Percentiles rank a stretch among this genome's conserved stretches.
These are phyloP conservation scores for Ctena decussata DNA, from an alignment of 2,888 invertebrate species.

Conservation along the genomic window DNA sequence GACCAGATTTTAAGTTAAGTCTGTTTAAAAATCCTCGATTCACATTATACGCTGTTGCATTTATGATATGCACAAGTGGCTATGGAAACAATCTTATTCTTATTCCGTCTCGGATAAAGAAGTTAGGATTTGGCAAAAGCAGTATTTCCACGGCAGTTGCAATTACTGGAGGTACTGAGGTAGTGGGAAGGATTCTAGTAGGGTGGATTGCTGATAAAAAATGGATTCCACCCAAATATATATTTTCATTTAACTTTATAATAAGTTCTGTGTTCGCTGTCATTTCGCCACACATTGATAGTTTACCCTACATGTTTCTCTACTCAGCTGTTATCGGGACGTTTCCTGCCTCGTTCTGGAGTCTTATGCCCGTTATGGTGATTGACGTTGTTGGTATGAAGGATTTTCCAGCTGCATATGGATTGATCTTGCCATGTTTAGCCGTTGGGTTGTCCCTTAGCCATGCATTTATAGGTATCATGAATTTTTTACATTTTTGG, in stretches of 20 bases:
- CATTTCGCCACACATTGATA: not conserved
- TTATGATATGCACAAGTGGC: not conserved
- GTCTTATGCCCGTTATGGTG: conserved; percentile 18
- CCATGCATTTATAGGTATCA: conserved; percentile 17
- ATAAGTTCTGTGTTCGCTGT: not conserved
- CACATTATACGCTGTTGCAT: not conserved
- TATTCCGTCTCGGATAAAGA: not conserved
- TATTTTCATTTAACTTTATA: not conserved
- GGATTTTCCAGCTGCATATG: conserved; percentile 25
- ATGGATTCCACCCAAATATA: not conserved
- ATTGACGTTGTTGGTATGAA: conserved; percentile 25
- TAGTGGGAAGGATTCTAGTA: not conserved
- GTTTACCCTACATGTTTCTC: not conserved
- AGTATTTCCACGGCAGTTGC: not conserved
- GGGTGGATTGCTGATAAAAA: conserved; percentile 9
- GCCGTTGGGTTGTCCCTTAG: conserved; percentile 2
- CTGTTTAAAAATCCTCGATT: not conserved
- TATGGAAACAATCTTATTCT: not conserved
- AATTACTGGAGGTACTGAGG: not conserved
- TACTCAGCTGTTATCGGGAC: conserved; percentile 23
- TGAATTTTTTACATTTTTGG: not conserved
- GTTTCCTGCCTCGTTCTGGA: conserved; percentile 30
- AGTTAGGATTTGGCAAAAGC: not conserved
- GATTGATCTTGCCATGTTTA: conserved; percentile 7
- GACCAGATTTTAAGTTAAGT: conserved; percentile 8